Base-by-base conservation (phyloP, 1,140 invertebrate species). In the Drosophila nasuta region DNA sequence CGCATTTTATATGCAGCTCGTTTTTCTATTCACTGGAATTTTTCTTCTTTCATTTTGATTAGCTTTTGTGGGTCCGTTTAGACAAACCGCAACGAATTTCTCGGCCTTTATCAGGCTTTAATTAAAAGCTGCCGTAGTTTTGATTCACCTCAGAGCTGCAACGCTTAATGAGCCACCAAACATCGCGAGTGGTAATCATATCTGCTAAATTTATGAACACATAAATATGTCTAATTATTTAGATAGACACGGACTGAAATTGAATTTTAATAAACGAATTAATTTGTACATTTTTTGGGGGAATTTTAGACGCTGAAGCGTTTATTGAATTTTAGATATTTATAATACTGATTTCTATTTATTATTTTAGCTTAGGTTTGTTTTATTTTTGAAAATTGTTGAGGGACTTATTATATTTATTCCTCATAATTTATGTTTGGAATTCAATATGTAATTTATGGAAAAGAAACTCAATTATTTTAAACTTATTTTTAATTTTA, bases 181-280 rank as follows among this genome's bases (percentile, higher is more conserved):
- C 13, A 49, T 38, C 35, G 0, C 51, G 60, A 56, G n/a, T 20
- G 63, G 43, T 58, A 71, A 79, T 87, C 79, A 85, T 88, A 87
- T 88, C 83, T 74, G 48, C 15, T 10, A 74, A 69, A 87, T 87
- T 88, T 87, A 87, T 88, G 82, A 79, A 77, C 83, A 74, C 82
- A 87, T 87, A 87, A 87, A 87, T 82, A 87, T 87, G 82, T 87
- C 83, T 71, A 82, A 87, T 87, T 87, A 88, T 88, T 87, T 88
- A 66, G 76, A 87, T 82, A 64, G 82, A 72, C 49, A 67, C 71
- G 59, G 63, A 35, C 65, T 30, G 28, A 15, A 6, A 35, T 77
- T 75, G 33, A 66, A 80, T 69, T 64, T 75, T 63, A 67, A 67
- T 68, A 51, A 17, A 56, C 30, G 8, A 58, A 67, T 73, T 60